Evolutionary conservation across 2,797 vertebrate species (phyloP), one percentile per base, ranked within the genome.

Genomic region (Decapterus maruadsi): DNA sequence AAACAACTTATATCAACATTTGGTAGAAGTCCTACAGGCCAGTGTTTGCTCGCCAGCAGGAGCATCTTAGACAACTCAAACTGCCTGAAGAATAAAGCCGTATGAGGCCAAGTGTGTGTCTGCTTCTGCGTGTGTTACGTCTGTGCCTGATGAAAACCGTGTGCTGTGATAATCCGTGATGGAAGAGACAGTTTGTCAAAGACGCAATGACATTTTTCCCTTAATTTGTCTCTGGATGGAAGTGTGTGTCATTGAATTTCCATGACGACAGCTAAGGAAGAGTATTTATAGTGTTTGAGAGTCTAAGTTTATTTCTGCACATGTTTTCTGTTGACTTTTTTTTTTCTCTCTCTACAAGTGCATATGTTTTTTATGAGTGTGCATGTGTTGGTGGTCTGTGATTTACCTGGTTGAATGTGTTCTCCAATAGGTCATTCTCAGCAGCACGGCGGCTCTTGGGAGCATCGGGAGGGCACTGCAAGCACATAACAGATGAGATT

Each of bases 361-460:
- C 1, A 53, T 8, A 22, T 12, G 20, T 50, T 3, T 68, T 2
- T 17, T 13, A 13, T 40, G 1, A 56, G 34, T 58, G 62, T 59
- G 48, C 22, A 14, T 43, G 46, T 43, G 12, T 22, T 6, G 6
- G 4, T 58, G 14, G 11, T 38, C 10, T 70, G 19, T 16, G 11
- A 46, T 51, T 81, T 82, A 97, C 95, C 80, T 97, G 93, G 71
- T 93, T 92, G 62, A 96, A 95, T 0, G 94, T 87, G 91, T 95
- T 96, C 76, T 97, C 97, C 14, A 96, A 92, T 65, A 97, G 95
- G 90, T 97, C 92, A 58, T 93, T 94, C 79, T 97, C 97, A 2
- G 97, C 97, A 22, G 98, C 96, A 57, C 98, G 95, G 0, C 98
- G 97, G 16, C 95, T 97, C 93, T 99, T 99, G 45, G 96, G 90